Evolutionary conservation across 2,113 vertebrate genomes (phyloP), one percentile per base, ranked within the genome.

Genomic region (Poecile atricapillus): DNA sequence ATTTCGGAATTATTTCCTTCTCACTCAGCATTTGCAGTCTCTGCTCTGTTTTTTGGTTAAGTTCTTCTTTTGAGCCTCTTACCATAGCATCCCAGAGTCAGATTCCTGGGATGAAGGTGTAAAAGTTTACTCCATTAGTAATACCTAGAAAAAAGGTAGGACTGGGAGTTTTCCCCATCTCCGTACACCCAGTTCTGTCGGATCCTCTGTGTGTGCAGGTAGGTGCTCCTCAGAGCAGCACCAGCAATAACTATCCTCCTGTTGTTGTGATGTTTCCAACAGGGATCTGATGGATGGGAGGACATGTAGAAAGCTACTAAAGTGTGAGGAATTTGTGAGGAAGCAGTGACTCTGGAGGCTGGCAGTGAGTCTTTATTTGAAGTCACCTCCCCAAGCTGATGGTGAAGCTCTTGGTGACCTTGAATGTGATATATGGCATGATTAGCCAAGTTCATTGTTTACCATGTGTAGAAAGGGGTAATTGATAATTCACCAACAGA

Each of bases 101-200:
- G 39, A 64, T 70, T 87, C 41, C 41, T 52, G 23, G 15, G 5
- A 7, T 89, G 59, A 79, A 71, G 56, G 5, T 47, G 13, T 58
- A 75, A 84, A 94, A 90, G 4, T 43, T 67, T 78, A 47, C 10
- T 68, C 17, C 13, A 28, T 7, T 39, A 55, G 59, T 74, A 62
- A 39, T 64, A 86, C 39, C 69, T 37, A 55, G 31, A 31, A 30
- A 78, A 94, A 76, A 62, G 7, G 31, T n/a, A 39, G 60, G 50
- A 65, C 12, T 41, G 30, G 49, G 30, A 85, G 23, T 13, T 74
- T 90, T 53, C 23, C 39, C 2, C 6, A 20, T 23, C 70, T 81
- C 64, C 59, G 27, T 49, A 10, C 2, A 7, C 8, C 10, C 1
- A 1, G 30, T 53, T 25, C 31, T 2, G 1, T 13, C 33, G 50